A percentile compares a stretch with the other conserved stretches of the same genome.
Evolutionary conservation across 2,888 invertebrate genomes (phyloP).

Genomic region (Dryococelus australis): DNA sequence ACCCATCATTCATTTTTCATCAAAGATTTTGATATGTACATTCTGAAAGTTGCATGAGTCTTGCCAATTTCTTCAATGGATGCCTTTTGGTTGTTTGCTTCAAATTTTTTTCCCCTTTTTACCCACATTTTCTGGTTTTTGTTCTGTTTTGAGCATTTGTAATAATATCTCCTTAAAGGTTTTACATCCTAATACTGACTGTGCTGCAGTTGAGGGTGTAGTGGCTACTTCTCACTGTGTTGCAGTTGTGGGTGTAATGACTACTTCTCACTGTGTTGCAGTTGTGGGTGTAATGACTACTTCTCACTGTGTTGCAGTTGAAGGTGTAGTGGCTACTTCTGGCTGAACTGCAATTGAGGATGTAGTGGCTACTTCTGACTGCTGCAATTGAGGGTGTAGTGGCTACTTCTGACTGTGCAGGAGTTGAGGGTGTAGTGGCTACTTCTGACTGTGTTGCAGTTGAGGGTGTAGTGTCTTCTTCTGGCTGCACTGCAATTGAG

Average conservation of each 20-base stretch:
- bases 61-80: background rate
- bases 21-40: background rate
- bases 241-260: background rate
- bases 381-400: background rate
- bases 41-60: background rate
- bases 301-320: background rate
- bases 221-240: background rate
- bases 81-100: background rate
- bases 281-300: background rate
- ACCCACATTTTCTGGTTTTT: background rate
- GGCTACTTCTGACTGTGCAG: too few relatives aligned
- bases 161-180: background rate
- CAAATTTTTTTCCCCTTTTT: background rate
- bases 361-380: background rate
- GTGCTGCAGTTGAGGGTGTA: background rate
- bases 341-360: background rate
- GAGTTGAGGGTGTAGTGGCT: too few relatives aligned
- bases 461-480: too few relatives aligned
- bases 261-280: background rate
- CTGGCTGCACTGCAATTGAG: too few relatives aligned
- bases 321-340: background rate
- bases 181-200: background rate
- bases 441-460: too few relatives aligned
- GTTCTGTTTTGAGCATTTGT: background rate
- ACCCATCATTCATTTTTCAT: background rate